phyloP scores from a whole-genome alignment of 2,113 vertebrate genomes.

The human region GRCh38 chr2:240360001-240360500 shows the following conservation, averaged over 20 bases:
- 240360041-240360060: accelerated
- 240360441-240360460: not conserved
- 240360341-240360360: not conserved
- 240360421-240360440: not conserved
- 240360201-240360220: not conserved
- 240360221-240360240: not conserved
- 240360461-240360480: not conserved
- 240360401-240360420: not conserved
- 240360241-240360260: not conserved
- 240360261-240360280: not conserved
- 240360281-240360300: not conserved
- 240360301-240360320: not conserved
- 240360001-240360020: accelerated
- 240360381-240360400: not conserved
- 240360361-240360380: not conserved
- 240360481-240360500: not conserved
- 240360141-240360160: not conserved
- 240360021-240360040: not conserved
- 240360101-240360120: not conserved
- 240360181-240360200: not conserved
- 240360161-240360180: not conserved
- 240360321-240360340: not conserved
- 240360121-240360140: too few species aligned
- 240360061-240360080: too few species aligned
- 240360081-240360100: not conserved